Conservation (phyloP, 2,888 invertebrate species). For the Aspidiotus destructor region DNA sequence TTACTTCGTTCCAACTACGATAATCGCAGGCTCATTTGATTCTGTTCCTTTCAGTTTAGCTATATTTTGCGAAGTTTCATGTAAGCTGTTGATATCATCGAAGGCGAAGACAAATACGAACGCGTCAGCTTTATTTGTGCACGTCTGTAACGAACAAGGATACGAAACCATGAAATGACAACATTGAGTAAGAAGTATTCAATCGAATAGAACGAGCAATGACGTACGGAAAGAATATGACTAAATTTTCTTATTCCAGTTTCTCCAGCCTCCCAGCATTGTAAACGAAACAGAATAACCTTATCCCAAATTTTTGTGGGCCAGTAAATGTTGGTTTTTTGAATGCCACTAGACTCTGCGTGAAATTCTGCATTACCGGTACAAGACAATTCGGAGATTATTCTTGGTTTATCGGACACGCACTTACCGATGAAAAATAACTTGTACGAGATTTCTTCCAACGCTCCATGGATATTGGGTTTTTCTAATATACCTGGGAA, state of each 20-base stretch:
- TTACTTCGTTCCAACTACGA: slow-evolving; percentile 50
- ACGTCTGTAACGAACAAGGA: slow-evolving; percentile 43
- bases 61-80: slow-evolving; percentile 47
- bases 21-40: slow-evolving; percentile 45
- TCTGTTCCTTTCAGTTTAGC: slow-evolving; percentile 43
- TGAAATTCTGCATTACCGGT: slow-evolving; percentile 42
- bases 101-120: slow-evolving; percentile 49
- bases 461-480: slow-evolving; percentile 45
- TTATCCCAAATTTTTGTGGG: slow-evolving; percentile 50
- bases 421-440: slow-evolving; percentile 48
- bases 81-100: slow-evolving; percentile 47
- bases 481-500: slow-evolving; percentile 47
- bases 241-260: slow-evolving; percentile 48
- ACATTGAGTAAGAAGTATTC: not conserved
- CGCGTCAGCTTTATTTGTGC: slow-evolving; percentile 48
- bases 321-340: slow-evolving; percentile 49
- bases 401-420: slow-evolving; percentile 49
- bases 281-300: slow-evolving; percentile 48
- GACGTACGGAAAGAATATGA: slow-evolving; percentile 47
- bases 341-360: slow-evolving; percentile 47
- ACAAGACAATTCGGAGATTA: slow-evolving; percentile 45
- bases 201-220: not conserved
- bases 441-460: slow-evolving; percentile 50
- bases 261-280: slow-evolving; percentile 52
- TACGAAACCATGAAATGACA: no score